Evolutionary conservation across 2,888 invertebrate species (phyloP).

Genomic region (Anoncus sp.): DNA sequence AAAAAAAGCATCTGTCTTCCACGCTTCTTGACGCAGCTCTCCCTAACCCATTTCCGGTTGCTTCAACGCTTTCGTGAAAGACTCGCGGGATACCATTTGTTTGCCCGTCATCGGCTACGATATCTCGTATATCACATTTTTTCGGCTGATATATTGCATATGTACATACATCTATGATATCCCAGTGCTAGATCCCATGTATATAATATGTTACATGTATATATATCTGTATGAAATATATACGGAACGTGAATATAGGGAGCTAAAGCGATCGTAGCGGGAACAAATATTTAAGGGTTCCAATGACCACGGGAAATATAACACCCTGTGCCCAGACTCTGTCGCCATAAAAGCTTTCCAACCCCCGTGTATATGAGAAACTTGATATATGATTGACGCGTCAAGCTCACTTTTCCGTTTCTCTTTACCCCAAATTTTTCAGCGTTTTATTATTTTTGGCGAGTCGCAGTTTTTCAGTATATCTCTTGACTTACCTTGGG

Average conservation of each 20-base stretch:
- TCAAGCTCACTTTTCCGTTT: slow-evolving; percentile 3
- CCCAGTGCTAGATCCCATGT: too few relatives aligned
- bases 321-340: slow-evolving; percentile 30
- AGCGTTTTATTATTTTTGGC: slow-evolving; percentile 30
- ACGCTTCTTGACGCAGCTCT: slow-evolving; percentile 38
- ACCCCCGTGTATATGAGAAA: slow-evolving; percentile 17
- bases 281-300: slow-evolving; percentile 56
- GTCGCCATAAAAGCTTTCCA: slow-evolving; percentile 49
- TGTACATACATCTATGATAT: background rate
- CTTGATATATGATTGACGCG: slow-evolving; percentile 34
- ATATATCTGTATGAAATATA: too few relatives aligned
- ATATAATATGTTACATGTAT: too few relatives aligned
- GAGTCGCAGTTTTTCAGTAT: background rate
- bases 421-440: background rate
- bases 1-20: slow-evolving; percentile 42
- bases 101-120: slow-evolving; percentile 57
- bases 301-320: slow-evolving; percentile 51
- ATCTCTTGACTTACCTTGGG: slow-evolving; percentile 20
- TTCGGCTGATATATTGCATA: slow-evolving; percentile 7
- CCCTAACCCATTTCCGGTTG: slow-evolving; percentile 58
- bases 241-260: background rate
- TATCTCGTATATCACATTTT: slow-evolving; percentile 45
- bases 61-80: slow-evolving; percentile 45
- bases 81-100: slow-evolving; percentile 42
- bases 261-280: slow-evolving; percentile 25